Evolutionary conservation across 2,797 vertebrate genomes (phyloP), one percentile per base, ranked within the genome.

Genomic region (Onychomys leucogaster): DNA sequence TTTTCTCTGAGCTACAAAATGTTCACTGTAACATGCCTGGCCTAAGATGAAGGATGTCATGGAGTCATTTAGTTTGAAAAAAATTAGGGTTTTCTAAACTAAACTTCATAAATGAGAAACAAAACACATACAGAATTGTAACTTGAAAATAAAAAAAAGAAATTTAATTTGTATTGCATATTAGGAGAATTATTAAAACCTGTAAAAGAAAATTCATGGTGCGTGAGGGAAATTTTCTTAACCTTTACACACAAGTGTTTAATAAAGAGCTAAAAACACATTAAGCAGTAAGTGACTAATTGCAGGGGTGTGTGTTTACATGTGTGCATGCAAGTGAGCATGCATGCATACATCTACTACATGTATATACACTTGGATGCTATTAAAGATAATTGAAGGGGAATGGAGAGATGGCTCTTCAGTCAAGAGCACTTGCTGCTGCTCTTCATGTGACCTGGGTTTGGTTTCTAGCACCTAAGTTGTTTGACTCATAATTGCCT

Each of bases 11-110:
- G 97, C 93, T 98, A 97, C 46, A 97, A 98, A 98, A 97, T 90
- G 71, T 98, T n/a, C 32, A 86, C 97, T 99, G 98, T 98, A 98
- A 98, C 98, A 98, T 98, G 98, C 98, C 95, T 98, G 98, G 98
- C 98, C 98, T 97, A 98, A 99, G 98, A 98, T 97, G 97, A 98
- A 98, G 97, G 96, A 95, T 98, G 97, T 98, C 98, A 91, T 34
- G 95, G 91, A 97, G 96, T 98, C 94, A 94, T 73, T 98, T 93
- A 97, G 29, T 84, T 61, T 3, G 29, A 11, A 83, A 34, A 34
- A 11, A 80, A 88, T 87, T 77, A 57, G 96, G 0, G 81, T 97
- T 97, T 98, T 98, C 46, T 81, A 98, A 97, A 97, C 85, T 93
- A 97, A 91, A 61, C 63, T 87, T 90, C 96, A 57, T 91, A 93